Evolutionary conservation across 2,797 vertebrate species (phyloP).

Genomic region (Nannoperca australis): DNA sequence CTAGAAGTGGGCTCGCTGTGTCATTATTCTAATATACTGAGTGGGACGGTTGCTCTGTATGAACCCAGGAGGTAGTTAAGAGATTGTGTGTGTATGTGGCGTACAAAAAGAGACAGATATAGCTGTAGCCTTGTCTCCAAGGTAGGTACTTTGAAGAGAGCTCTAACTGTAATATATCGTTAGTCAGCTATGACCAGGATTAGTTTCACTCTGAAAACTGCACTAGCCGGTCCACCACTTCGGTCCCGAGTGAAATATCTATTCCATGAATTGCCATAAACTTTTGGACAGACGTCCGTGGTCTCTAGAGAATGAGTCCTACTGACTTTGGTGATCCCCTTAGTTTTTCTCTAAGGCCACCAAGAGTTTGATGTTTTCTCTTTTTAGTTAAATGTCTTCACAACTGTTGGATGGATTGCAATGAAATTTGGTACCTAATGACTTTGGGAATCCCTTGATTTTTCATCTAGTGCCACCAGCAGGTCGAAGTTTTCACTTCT

Average conservation of each 20-base stretch:
- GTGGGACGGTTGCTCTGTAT: slow-evolving; percentile 59
- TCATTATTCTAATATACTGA: slow-evolving; percentile 66
- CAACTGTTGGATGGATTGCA: background rate
- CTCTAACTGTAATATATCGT: background rate
- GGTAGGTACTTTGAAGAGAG: background rate
- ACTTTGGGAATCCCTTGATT: background rate
- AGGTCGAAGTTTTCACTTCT: background rate
- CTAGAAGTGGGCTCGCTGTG: slow-evolving; percentile 60
- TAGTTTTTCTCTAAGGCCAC: too few relatives aligned
- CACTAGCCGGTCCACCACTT: background rate
- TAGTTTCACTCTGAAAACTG: background rate
- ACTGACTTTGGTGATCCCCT: background rate
- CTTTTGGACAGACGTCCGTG: background rate
- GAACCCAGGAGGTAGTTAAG: slow-evolving; percentile 54
- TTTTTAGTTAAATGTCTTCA: background rate
- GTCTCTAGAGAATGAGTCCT: background rate
- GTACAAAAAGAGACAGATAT: background rate
- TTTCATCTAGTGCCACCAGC: background rate
- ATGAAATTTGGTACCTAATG: background rate
- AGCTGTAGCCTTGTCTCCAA: background rate
- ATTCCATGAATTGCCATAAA: background rate
- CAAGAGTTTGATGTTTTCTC: background rate
- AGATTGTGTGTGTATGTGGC: slow-evolving; percentile 19
- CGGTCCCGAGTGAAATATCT: background rate
- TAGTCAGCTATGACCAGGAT: background rate